Evolutionary conservation across 2,113 vertebrate species (phyloP).

Genomic region (Macrotus californicus): DNA sequence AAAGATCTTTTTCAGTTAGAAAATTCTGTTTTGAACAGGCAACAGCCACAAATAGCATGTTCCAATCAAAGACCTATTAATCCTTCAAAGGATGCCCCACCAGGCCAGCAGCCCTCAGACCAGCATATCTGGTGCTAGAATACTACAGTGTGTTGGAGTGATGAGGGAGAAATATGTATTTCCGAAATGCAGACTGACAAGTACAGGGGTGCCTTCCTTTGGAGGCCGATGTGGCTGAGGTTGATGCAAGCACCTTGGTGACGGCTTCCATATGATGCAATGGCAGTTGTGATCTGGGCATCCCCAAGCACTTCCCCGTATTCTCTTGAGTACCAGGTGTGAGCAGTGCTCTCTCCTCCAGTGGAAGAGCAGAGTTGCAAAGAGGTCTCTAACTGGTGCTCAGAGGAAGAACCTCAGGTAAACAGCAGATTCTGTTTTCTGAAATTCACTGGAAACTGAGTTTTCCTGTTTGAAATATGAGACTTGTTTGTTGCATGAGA

Average conservation of each 20-base stretch:
- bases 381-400: neutral
- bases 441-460: neutral
- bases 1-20: neutral
- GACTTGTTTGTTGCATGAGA: neutral
- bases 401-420: neutral
- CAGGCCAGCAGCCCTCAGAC: neutral
- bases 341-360: neutral
- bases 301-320: neutral
- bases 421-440: neutral
- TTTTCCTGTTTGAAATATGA: neutral
- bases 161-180: neutral
- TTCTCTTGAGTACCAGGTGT: neutral
- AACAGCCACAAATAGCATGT: neutral
- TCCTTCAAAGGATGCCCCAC: neutral
- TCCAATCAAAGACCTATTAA: neutral
- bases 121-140: neutral
- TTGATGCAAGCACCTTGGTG: neutral
- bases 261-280: neutral
- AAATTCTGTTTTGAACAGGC: constrained; percentile 10
- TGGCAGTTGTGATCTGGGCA: neutral
- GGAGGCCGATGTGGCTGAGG: neutral
- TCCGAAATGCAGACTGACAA: neutral
- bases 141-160: neutral
- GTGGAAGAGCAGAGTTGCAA: neutral
- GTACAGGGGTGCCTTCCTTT: neutral